Conservation (phyloP, 1,140 invertebrate species). For the Chironomus striatipennis region DNA sequence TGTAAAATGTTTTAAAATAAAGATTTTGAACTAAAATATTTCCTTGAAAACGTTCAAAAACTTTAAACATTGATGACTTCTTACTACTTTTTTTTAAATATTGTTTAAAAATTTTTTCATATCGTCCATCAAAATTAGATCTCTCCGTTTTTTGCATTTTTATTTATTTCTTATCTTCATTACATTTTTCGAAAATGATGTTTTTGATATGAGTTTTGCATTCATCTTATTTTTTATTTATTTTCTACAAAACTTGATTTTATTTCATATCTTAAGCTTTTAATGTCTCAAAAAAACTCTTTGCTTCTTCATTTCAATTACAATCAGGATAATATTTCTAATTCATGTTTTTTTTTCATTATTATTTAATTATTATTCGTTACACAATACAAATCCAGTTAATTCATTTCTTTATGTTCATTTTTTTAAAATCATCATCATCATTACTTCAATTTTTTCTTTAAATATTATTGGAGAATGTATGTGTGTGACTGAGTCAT, state of each 20-base stretch:
- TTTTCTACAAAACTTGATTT: neutral
- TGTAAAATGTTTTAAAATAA: neutral
- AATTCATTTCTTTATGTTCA: no score
- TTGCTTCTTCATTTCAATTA: neutral
- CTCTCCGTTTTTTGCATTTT: neutral
- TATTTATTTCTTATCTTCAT: neutral
- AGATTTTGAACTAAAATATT: neutral
- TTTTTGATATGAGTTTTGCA: neutral
- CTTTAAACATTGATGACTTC: neutral
- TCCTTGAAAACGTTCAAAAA: neutral
- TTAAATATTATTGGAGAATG: conserved; percentile 3
- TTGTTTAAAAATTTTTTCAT: neutral
- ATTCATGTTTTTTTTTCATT: neutral
- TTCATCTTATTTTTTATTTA: no score
- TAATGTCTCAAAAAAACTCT: neutral
- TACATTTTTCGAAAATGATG: no score
- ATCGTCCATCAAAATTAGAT: conserved; percentile 7
- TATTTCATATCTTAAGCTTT: neutral
- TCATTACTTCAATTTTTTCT: no score
- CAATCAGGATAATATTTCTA: conserved; percentile 9
- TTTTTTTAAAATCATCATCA: no score
- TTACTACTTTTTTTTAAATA: neutral
- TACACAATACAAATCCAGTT: conserved; percentile 22
- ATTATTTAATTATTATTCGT: neutral
- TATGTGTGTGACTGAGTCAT: neutral